phyloP scores from a whole-genome alignment of 2,888 invertebrate species.

The Melanotus villosus region DNA sequence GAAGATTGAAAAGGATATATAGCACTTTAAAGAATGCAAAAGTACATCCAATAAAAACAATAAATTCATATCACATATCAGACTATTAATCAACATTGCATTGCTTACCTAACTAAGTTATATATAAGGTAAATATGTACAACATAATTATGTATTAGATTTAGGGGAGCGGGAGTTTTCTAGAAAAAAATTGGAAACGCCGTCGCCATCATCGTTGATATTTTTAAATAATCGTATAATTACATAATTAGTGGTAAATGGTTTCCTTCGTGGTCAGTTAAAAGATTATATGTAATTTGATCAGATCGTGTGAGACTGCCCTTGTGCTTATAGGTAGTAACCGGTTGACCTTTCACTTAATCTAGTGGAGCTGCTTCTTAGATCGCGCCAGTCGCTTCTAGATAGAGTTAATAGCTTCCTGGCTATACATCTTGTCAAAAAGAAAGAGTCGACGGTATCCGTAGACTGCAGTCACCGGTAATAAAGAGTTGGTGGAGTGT shows the following conservation, averaged over 20 bases:
- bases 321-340: constrained; percentile 27
- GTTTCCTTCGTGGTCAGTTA: constrained; percentile 18
- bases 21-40: no score
- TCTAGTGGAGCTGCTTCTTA: constrained; percentile 43
- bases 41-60: no score
- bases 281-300: constrained; percentile 13
- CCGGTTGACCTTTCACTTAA: constrained; percentile 55
- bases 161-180: no score
- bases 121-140: no score
- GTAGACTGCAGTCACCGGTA: constrained; percentile 49
- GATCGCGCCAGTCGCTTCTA: constrained; percentile 48
- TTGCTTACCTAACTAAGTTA: no score
- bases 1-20: no score
- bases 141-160: no score
- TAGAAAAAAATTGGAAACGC: no score
- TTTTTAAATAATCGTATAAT: constrained; percentile 15
- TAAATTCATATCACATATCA: no score
- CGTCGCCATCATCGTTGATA: background rate
- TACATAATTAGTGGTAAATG: constrained; percentile 14
- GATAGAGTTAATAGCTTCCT: constrained; percentile 51
- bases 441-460: constrained; percentile 48
- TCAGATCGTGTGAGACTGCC: constrained; percentile 38
- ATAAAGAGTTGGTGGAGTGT: constrained; percentile 51
- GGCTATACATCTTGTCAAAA: constrained; percentile 49
- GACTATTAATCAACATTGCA: no score